Conservation (phyloP, 2,888 invertebrate species). For the Xylota segnis region DNA sequence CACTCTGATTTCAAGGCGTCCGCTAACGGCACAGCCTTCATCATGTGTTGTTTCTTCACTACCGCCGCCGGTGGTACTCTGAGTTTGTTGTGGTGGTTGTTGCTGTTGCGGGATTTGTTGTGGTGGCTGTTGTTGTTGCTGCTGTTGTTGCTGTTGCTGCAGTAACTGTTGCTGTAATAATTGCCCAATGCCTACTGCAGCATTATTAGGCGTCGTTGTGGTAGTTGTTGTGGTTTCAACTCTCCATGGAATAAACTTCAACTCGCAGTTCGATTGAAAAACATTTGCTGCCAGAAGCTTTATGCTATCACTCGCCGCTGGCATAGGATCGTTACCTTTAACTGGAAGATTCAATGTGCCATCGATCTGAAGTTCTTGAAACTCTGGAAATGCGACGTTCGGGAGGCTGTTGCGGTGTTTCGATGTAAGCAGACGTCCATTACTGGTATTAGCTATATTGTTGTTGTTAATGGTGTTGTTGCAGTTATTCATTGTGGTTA, state of each 20-base stretch:
- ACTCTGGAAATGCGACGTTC: conserved; percentile 81
- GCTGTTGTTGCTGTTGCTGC: conserved; percentile 32
- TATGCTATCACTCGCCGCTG: conserved; percentile 45
- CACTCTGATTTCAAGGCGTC: conserved; percentile 93
- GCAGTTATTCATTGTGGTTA: conserved; percentile 11
- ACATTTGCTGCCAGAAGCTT: conserved; percentile 55
- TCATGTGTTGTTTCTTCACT: conserved; percentile 78
- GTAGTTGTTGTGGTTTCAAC: conserved; percentile 71
- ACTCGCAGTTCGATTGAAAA: conserved; percentile 75
- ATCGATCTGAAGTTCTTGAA: conserved; percentile 77
- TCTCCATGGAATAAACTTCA: conserved; percentile 77
- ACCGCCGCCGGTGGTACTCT: conserved; percentile 16
- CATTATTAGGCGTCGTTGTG: conserved; percentile 63
- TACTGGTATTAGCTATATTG: conserved; percentile 37
- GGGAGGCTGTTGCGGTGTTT: conserved; percentile 83
- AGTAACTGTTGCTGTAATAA: conserved; percentile 25
- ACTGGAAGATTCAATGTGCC: conserved; percentile 60
- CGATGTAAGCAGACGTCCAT: conserved; percentile 79
- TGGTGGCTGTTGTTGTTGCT: conserved; percentile 38
- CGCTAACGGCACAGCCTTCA: conserved; percentile 88
- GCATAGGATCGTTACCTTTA: conserved; percentile 67
- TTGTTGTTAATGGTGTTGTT: conserved; percentile 40
- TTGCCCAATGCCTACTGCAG: conserved; percentile 8
- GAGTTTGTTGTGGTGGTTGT: conserved; percentile 35
- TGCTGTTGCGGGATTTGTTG: conserved; percentile 15